Evolutionary conservation across 2,113 vertebrate genomes (phyloP), one percentile per base, ranked within the genome.

Genomic region (Taurulus bubalis): DNA sequence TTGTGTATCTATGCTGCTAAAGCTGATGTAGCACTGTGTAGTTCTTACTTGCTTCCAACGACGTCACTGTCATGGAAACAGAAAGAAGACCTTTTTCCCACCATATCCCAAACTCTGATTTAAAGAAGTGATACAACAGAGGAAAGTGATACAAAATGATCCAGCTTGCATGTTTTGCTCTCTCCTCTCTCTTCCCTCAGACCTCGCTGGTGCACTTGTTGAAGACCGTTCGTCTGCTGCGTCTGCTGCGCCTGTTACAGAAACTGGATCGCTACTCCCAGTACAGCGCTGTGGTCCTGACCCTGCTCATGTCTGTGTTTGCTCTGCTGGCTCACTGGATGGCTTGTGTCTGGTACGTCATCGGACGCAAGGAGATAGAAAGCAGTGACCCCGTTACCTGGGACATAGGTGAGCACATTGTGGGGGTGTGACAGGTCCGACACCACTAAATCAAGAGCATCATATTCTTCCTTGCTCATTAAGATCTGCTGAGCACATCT

Each of bases 251-350:
- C 59, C 92, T 98, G 84, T 88, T 98, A 62, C 97, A 98, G 93
- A 98, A 97, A 80, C 92, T 98, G 88, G 97, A 98, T 64, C 95
- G 97, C 1, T 97, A 97, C 91, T 98, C 96, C 0, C 97, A 98
- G 94, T 97, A 97, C 95, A 97, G 97, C 5, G 96, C 97, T 8
- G 96, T 97, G 95, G 97, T 98, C 73, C 95, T 98, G 55, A 97
- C 97, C 0, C 94, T 98, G 67, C 96, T 97, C 65, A 97, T 97
- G 96, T 97, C 96, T 30, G 96, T 96, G 91, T 98, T 98, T 7
- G 96, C 96, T 0, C 94, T 98, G 87, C 94, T 98, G 73, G 97
- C 97, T 3, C 97, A 98, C 91, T 98, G 97, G 96, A 95, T 98
- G 95, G 96, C 97, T 8, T 98, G 97, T 34, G 92, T 96, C 82